phyloP scores from a whole-genome alignment of 2,797 vertebrate genomes.

The Apogon talboti region DNA sequence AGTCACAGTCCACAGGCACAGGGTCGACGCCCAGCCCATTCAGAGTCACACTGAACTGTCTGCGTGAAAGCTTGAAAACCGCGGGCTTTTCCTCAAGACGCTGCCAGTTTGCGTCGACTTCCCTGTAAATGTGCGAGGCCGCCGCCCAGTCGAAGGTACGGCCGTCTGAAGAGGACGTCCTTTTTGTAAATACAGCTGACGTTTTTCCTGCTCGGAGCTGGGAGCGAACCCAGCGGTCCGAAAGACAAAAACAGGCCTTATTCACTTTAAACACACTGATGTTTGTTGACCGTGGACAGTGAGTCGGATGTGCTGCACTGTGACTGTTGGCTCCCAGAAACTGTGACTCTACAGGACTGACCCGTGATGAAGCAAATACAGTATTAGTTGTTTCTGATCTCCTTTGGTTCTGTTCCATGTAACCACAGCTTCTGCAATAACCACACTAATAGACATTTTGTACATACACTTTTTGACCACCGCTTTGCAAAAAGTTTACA shows the following conservation, averaged over 20 bases:
- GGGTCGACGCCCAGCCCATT: background rate
- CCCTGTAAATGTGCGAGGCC: slow-evolving; percentile 25
- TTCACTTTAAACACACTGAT: slow-evolving; percentile 67
- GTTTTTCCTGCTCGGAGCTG: slow-evolving; percentile 40
- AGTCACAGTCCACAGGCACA: slow-evolving; percentile 2
- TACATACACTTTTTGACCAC: slow-evolving; percentile 73
- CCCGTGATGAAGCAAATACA: slow-evolving; percentile 29
- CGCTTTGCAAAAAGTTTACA: slow-evolving; percentile 62
- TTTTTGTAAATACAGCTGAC: slow-evolving; percentile 58
- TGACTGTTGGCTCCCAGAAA: slow-evolving; percentile 43
- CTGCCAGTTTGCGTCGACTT: slow-evolving; percentile 26
- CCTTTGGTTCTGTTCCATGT: slow-evolving; percentile 12
- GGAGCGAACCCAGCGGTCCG: slow-evolving; percentile 35
- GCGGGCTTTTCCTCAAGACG: background rate
- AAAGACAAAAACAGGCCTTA: slow-evolving; percentile 80
- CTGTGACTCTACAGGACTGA: slow-evolving; percentile 60
- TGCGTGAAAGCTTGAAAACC: slow-evolving; percentile 2
- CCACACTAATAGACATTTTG: slow-evolving; percentile 62
- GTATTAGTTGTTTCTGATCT: slow-evolving; percentile 49
- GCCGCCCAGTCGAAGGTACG: slow-evolving; percentile 38
- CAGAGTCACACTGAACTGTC: slow-evolving; percentile 10
- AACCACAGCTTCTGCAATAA: slow-evolving; percentile 69
- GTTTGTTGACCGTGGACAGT: slow-evolving; percentile 68
- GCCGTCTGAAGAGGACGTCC: slow-evolving; percentile 31
- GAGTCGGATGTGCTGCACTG: slow-evolving; percentile 51